Conservation (phyloP, 2,113 vertebrate genomes). For the Mus pahari region DNA sequence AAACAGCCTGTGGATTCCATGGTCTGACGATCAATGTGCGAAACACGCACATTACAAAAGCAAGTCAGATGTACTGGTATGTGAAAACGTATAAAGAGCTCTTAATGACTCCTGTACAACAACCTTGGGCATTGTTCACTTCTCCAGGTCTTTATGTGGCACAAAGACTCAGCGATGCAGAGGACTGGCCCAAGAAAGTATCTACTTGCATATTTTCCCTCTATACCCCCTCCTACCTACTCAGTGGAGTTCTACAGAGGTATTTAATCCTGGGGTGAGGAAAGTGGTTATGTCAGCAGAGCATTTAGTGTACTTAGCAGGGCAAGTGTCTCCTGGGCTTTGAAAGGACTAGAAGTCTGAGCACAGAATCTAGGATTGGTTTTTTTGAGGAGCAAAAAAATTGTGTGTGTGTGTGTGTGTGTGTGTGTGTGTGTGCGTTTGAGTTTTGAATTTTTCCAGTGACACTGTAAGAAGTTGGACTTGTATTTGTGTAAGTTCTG, state of each 20-base stretch:
- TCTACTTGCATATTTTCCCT: conserved; percentile 51
- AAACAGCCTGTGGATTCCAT: neutral
- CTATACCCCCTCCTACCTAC: neutral
- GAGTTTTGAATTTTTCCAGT: neutral
- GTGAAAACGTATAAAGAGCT: neutral
- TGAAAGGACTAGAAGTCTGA: neutral
- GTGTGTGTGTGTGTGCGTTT: neutral
- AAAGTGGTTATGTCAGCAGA: conserved; percentile 49
- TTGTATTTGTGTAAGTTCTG: conserved; percentile 7
- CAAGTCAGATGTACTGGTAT: neutral
- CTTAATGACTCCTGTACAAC: neutral
- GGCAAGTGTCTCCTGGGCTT: neutral
- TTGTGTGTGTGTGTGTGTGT: no score
- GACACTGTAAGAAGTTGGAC: neutral
- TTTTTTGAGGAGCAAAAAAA: neutral
- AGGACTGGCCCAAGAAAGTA: neutral
- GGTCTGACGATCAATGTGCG: neutral
- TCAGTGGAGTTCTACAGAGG: neutral
- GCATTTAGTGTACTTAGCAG: conserved; percentile 24
- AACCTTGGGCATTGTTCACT: neutral
- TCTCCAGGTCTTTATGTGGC: neutral
- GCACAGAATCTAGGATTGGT: rapidly evolving
- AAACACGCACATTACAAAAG: neutral
- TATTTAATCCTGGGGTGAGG: neutral
- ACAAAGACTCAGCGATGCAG: neutral